Evolutionary conservation across 1,140 invertebrate genomes (phyloP), one percentile per base, ranked within the genome.

Genomic region (Drosophila orena): DNA sequence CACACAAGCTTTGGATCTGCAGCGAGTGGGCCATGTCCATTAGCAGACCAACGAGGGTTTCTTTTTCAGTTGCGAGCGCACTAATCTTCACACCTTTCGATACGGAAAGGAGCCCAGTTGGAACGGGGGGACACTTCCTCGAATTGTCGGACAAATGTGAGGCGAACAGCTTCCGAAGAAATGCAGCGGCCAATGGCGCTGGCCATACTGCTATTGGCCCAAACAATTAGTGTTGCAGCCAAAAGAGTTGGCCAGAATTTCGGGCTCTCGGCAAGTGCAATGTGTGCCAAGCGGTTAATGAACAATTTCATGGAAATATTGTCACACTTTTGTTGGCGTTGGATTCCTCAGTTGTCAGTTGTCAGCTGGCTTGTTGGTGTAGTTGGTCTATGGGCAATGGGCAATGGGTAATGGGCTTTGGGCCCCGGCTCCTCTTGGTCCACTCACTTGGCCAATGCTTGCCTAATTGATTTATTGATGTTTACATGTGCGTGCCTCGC

Each of bases 251-350:
- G 46, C 52, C 65, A 88, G 78, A 88, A 88, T 79, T 55, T 27
- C 11, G 58, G 57, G 49, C 56, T 4, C 64, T 10, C 14, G 54
- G 59, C 81, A 85, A 77, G 77, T 85, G 83, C 79, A 77, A 88
- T 88, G 84, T 88, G 84, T 88, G 84, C 84, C 84, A 89, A 88
- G 84, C 79, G 84, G 84, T 89, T 88, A 88, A 88, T 88, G 84
- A 89, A 88, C 84, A 88, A 88, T 88, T 88, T 88, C 84, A 88
- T 89, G 84, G 84, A 88, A 88, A 88, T 89, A 89, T 89, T 88
- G 84, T 89, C 84, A 88, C 84, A 88, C 84, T 88, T 88, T 89
- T 88, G 84, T 89, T 88, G 84, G 79, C 83, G 84, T 71, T 88
- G 79, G 81, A 83, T 86, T 88, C 81, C 83, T 88, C 79, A 76